Evolutionary conservation across 2,797 vertebrate species (phyloP), one percentile per base, ranked within the genome.

Genomic region (Sciaenops ocellatus): DNA sequence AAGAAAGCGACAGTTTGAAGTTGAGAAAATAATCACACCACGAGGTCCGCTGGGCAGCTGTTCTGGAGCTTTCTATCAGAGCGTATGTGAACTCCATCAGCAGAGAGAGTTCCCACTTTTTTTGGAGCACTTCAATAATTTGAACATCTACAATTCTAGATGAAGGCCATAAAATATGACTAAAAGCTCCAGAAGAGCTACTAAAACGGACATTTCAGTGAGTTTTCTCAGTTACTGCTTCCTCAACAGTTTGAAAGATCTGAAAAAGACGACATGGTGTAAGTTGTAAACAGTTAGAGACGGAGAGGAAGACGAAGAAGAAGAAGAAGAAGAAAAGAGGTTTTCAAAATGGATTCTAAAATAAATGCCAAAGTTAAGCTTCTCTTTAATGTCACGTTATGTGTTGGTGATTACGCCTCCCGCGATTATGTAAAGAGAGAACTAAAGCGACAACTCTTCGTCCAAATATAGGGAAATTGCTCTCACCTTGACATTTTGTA

Each of bases 401-500:
- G 20, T 11, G 2, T 30, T 6, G 3, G 6, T 22, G 56, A 59
- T 56, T 52, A 48, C 61, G 52, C 48, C 26, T 67, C 28, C 66
- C 17, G 26, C 18, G 0, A 1, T 54, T 42, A 20, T 2, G 20
- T 17, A 28, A 55, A 52, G 69, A 68, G 13, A 42, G 42, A 70
- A 65, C 12, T 4, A 44, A 66, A 48, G 55, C 20, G 24, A 64
- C 34, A 61, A 68, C 17, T 16, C 6, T 18, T 12, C 42, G 57
- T 71, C 69, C 10, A 18, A 48, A 79, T 48, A 7, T 34, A 42
- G 22, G 13, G 20, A 64, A 41, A 34, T 15, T 47, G 10, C 28
- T 13, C 0, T 3, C 38, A 42, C 6, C 3, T 13, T 67, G 73
- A 78, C 68, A 73, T 82, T 84, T 87, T 48, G 20, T 63, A 15